phyloP scores from a whole-genome alignment of 37 sponge, comb jelly and placozoan species.

The Cliona cf. orientalis region DNA sequence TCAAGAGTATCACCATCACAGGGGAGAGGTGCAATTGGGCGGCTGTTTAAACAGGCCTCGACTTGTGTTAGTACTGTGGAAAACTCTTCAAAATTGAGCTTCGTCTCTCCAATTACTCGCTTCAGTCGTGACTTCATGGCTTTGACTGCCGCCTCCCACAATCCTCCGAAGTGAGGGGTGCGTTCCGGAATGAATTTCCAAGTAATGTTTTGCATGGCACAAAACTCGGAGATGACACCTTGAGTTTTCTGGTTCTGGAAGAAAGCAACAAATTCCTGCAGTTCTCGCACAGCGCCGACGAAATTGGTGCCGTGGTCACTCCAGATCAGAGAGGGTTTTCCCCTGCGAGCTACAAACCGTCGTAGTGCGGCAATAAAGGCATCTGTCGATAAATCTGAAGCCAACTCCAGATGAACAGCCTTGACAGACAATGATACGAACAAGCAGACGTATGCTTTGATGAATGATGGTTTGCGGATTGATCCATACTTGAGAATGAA shows the following conservation, averaged over 20 bases:
- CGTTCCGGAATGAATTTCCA: constrained; percentile 30
- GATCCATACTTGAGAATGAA: constrained; percentile 14
- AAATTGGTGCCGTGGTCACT: too few relatives aligned
- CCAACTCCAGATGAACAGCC: constrained; percentile 40
- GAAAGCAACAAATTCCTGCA: constrained; percentile 6
- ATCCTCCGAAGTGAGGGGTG: constrained; percentile 29
- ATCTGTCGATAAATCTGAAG: constrained; percentile 17
- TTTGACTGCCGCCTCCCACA: constrained; percentile 14
- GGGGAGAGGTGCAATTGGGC: constrained; percentile 12
- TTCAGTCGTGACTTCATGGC: neutral
- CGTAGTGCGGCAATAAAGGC: too few relatives aligned
- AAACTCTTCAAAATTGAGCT: neutral
- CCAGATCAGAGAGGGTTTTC: neutral
- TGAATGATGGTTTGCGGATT: constrained; percentile 13
- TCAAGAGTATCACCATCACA: constrained; percentile 1
- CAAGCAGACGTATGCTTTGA: constrained; percentile 35
- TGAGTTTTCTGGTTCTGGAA: constrained; percentile 4
- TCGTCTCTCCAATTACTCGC: neutral
- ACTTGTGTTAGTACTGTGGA: neutral
- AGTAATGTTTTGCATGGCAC: neutral
- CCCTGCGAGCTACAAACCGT: constrained; percentile 4
- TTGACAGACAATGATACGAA: constrained; percentile 25
- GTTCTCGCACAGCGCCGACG: constrained; percentile 13
- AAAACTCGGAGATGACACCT: constrained; percentile 9
- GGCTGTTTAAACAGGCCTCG: constrained; percentile 18